Base-by-base conservation (phyloP, 2,113 vertebrate species). In the Oplegnathus fasciatus region DNA sequence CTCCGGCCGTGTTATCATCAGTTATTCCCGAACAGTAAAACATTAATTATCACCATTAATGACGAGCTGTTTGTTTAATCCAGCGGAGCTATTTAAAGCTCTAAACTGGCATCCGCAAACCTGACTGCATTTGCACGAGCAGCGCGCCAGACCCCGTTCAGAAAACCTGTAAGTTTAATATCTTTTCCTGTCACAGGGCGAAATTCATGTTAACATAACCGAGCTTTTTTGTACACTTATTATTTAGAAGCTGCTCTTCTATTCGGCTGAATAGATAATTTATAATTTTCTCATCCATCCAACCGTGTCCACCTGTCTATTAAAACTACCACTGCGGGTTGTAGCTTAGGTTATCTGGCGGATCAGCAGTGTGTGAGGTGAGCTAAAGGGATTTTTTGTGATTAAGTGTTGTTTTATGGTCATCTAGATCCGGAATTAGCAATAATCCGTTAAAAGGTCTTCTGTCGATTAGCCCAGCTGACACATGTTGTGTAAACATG, bases 131-230 rank as follows among this genome's bases (percentile, higher is more conserved):
- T 3, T 15, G 9, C 4, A 17, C 1, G 11, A n/a, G 5, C 7
- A 4, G 17, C 5, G 0, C 37, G 58, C 80, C 54, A n/a, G 6
- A 58, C 6, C 28, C 28, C 34, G 0, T 55, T 78, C 1, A 37
- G 4, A 66, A 86, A 89, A 34, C 18, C 0, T 1, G 0, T 1
- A 6, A 55, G 18, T 78, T 40, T 2, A 0, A 13, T 0, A 1
- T 69, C 20, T 1, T 2, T 17, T 22, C 7, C 0, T 13, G 0
- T 30, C 0, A 24, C 5, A 2, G 0, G 13, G 3, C 5, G 1
- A 13, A 20, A 5, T 1, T 0, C 15, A 1, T 32, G 26, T 4
- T 2, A 34, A 32, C 14, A 2, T 32, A 0, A 32, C 13, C 1
- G 1, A 26, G 4, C 0, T 6, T 22, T 2, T 13, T 1, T 26